phyloP scores from a whole-genome alignment of 2,113 vertebrate genomes.

The Zingel zingel region DNA sequence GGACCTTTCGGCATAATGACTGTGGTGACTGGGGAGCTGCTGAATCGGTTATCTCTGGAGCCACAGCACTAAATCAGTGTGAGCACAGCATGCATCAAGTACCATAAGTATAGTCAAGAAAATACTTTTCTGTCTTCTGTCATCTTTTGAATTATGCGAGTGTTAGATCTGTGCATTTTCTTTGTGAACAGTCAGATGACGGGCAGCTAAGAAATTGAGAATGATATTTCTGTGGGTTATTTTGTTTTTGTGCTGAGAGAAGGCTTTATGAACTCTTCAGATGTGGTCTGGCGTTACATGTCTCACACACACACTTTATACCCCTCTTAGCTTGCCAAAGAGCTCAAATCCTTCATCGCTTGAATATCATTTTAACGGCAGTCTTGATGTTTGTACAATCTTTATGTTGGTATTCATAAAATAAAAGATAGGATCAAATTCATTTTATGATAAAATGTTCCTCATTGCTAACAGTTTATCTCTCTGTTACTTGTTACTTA shows the following conservation, averaged over 20 bases:
- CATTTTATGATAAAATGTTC: neutral
- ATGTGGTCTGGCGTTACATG: neutral
- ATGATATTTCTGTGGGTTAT: neutral
- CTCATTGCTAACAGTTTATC: conserved; percentile 13
- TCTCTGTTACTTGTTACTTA: neutral
- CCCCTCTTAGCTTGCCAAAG: neutral
- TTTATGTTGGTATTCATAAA: neutral
- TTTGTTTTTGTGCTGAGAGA: neutral
- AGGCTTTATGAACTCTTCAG: neutral
- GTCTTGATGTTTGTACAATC: neutral
- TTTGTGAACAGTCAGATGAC: neutral
- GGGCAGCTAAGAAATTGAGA: neutral
- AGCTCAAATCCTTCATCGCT: neutral
- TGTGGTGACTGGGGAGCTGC: conserved; percentile 7
- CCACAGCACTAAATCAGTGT: neutral
- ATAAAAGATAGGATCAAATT: neutral
- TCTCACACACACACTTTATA: neutral
- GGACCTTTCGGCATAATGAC: conserved; percentile 31
- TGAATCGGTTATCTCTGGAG: neutral
- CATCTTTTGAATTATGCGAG: neutral
- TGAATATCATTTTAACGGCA: neutral
- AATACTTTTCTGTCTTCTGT: neutral
- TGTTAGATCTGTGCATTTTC: neutral
- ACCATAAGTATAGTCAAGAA: neutral
- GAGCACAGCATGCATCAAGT: neutral